Base-by-base conservation (phyloP, 2,113 vertebrate genomes). In the Muntiacus reevesi region DNA sequence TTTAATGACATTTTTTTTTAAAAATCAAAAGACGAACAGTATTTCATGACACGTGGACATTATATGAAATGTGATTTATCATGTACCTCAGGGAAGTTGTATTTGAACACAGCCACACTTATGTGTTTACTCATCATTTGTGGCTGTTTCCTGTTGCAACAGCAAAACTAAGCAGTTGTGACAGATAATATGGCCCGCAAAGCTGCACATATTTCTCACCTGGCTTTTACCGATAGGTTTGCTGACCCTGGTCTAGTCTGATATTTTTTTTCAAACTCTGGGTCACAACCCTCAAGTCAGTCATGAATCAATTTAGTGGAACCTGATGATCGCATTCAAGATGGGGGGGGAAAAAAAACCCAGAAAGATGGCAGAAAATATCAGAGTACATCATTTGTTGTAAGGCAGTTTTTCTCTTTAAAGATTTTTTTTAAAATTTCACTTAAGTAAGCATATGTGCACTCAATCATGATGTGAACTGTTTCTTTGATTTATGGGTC, bases 261-360 rank as follows among this genome's bases (percentile, higher is more conserved):
- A 54, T 91, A 40, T 47, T 89, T 97, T 96, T 94, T 95, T 94
- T 71, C 91, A 93, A 94, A 95, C 55, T 40, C 8, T 52, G 89
- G 88, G 88, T 97, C 95, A 91, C 45, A 95, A 88, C 25, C 54
- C 25, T 2, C 21, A 47, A n/a, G 50, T 52, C 54, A 88, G 85
- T 60, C 17, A 7, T 83, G 82, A 97, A 85, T 97, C 88, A 89
- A 30, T 78, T 91, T 30, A 79, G 55, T 40, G 27, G 60, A 78
- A 79, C 43, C 59, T 23, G 82, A 59, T 30, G 82, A 86, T 47
- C 43, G 76, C 64, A 92, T 97, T 64, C 36, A 43, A 57, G 81
- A 50, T 33, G 10, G 7, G 10, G 5, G 21, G 45, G 71, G 60
- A n/a, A 90, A 67, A 50, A 67, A n/a, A 40, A 87, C 21, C 28